Evolutionary conservation across 1,140 invertebrate species (phyloP), one percentile per base, ranked within the genome.

Genomic region (Branchinecta lynchi): DNA sequence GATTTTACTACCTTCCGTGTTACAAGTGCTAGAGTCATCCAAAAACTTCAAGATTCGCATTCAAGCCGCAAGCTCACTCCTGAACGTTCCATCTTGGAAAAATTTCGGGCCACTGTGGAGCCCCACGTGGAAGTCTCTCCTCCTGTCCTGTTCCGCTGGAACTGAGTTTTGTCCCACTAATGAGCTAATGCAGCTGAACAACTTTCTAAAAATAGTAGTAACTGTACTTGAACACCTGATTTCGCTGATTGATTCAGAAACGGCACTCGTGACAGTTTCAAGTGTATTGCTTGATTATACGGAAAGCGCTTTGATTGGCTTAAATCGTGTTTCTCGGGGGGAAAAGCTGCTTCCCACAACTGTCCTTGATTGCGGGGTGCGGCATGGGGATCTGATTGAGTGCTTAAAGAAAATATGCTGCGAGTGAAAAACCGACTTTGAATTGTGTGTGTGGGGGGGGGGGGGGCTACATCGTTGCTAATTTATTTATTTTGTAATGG

Each of bases 21-120:
- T 60, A 20, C 51, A 60, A 60, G 51, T 20, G 12, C 12, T 60
- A 6, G 51, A 60, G 17, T 3, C 51, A 15, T 60, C 51, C 12
- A 60, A 60, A 20, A 60, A 60, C 51, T 60, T 60, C 51, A 60
- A 60, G 51, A 60, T 60, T 6, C 12, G 51, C 12, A 60, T 60
- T 6, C 51, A 60, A 60, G 51, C 51, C 51, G 12, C 51, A 12
- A 60, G 17, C 17, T 12, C 51, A 15, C 17, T 60, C 12, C 17
- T 60, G 51, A 60, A 60, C 51, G 17, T 60, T 60, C 12, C 51
- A 60, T 60, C 51, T 15, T 60, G 51, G 51, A 60, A 20, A 60
- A 20, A 6, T 60, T 60, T 60, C 17, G 51, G 51, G 1, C 17
- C 51, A 60, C 17, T 60, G 12, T 60, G 51, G 51, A 20, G 12